Percentiles rank a stretch among this genome's conserved stretches.
Evolutionary conservation across 2,797 vertebrate genomes (phyloP).

Genomic region (Thripadectes ignobilis): DNA sequence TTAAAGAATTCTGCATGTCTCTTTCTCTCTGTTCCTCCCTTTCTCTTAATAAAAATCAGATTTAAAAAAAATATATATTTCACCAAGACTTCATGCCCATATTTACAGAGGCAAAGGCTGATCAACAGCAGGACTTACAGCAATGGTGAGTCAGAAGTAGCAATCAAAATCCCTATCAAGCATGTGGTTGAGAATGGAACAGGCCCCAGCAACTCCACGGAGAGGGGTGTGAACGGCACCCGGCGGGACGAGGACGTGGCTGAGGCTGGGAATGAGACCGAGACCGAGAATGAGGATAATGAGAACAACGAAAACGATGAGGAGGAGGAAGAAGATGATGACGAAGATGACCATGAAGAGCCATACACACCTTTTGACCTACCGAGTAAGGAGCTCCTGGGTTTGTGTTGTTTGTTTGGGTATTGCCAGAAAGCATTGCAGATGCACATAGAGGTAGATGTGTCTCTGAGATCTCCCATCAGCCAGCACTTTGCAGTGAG

Average conservation of each 20-base stretch:
- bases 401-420: neutral
- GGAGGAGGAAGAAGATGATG: slow-evolving; percentile 84
- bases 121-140: slow-evolving; percentile 87
- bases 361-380: slow-evolving; percentile 88
- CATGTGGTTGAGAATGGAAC: slow-evolving; percentile 88
- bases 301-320: slow-evolving; percentile 88
- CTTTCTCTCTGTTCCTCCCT: neutral
- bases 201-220: slow-evolving; percentile 69
- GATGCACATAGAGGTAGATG: fast-evolving
- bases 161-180: slow-evolving; percentile 83
- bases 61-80: neutral
- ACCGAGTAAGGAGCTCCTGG: slow-evolving; percentile 81
- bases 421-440: neutral
- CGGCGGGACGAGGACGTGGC: slow-evolving; percentile 76
- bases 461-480: neutral
- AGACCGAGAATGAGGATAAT: slow-evolving; percentile 89
- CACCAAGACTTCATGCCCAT: slow-evolving; percentile 14
- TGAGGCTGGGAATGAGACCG: slow-evolving; percentile 84
- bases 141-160: slow-evolving; percentile 89
- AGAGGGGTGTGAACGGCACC: slow-evolving; percentile 75
- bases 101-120: slow-evolving; percentile 89
- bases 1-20: neutral
- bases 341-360: slow-evolving; percentile 83
- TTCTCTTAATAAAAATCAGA: neutral
- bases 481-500: neutral